Conservation (phyloP, 92 coral and sea anemone species). For the Epizoanthus rinbou region DNA sequence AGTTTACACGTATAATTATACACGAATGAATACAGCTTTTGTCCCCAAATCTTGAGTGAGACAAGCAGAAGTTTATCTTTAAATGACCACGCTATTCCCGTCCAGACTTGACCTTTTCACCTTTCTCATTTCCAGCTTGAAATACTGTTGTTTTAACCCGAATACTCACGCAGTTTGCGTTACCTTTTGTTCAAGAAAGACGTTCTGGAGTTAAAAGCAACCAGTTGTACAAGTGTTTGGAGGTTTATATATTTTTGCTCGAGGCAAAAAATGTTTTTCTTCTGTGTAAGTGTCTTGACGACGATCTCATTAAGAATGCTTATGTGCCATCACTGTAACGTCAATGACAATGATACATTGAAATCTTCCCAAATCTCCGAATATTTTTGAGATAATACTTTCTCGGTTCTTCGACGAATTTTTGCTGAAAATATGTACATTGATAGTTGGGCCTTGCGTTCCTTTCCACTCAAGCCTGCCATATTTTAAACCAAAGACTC, state of each 20-base stretch:
- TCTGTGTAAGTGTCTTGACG: neutral
- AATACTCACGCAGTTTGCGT: constrained; percentile 30
- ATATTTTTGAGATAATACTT: neutral
- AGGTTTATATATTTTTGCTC: neutral
- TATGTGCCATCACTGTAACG: neutral
- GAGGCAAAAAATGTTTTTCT: constrained; percentile 26
- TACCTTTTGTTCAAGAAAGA: neutral
- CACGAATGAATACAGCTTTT: constrained; percentile 19
- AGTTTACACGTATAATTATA: constrained; percentile 31
- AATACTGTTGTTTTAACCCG: constrained; percentile 18
- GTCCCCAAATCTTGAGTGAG: neutral
- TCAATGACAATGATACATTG: neutral
- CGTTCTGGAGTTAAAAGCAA: constrained; percentile 3
- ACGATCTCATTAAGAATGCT: neutral
- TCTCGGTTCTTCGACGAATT: neutral
- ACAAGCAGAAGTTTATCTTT: constrained; percentile 47
- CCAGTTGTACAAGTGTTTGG: neutral
- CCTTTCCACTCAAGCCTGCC: neutral
- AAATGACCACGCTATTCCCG: constrained; percentile 9
- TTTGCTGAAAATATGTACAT: neutral
- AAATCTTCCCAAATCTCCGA: too few relatives aligned
- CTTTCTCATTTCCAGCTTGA: constrained; percentile 18
- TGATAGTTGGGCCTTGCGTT: neutral
- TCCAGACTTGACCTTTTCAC: constrained; percentile 41
- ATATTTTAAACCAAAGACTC: neutral